Evolutionary conservation across 2,888 invertebrate species (phyloP), one percentile per base, ranked within the genome.

Genomic region (Carpatolechia fugitivella): DNA sequence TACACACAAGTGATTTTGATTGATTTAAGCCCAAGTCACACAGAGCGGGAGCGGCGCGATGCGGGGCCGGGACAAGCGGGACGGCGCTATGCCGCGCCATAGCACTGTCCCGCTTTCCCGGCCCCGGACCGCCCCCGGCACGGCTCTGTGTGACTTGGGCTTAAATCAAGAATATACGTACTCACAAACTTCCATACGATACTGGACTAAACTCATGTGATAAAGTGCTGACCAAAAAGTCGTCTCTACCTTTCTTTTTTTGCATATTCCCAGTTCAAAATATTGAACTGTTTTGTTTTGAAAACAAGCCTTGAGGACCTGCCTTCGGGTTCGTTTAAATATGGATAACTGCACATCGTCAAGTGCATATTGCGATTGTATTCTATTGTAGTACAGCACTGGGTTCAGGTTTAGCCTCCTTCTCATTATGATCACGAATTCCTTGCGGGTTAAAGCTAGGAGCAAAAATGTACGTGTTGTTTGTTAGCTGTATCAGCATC

Each of bases 191-290:
- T n/a, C n/a, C n/a, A n/a, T n/a, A n/a, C n/a, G n/a, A n/a, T n/a
- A n/a, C n/a, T n/a, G n/a, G n/a, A n/a, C n/a, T n/a, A n/a, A n/a
- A n/a, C n/a, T n/a, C n/a, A n/a, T n/a, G n/a, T n/a, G n/a, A n/a
- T n/a, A n/a, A n/a, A n/a, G n/a, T n/a, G n/a, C n/a, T n/a, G n/a
- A n/a, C n/a, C n/a, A n/a, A n/a, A n/a, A n/a, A 41, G 3, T 44
- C 5, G 20, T 41, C 20, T 20, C 0, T 80, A 93, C 93, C 70
- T 89, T 87, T 64, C 89, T 90, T 57, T 91, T 91, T 6, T 91
- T 78, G 61, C 91, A 90, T 1, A 92, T 92, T 0, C 93, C 93
- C 57, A 95, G 84, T 76, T 95, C 95, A 74, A 93, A 95, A 78
- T 93, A 94, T 65, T 91, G 83, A 0, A 90, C 82, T 57, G 81